phyloP scores from a whole-genome alignment of 2,113 vertebrate genomes.

The Pteropus alecto region DNA sequence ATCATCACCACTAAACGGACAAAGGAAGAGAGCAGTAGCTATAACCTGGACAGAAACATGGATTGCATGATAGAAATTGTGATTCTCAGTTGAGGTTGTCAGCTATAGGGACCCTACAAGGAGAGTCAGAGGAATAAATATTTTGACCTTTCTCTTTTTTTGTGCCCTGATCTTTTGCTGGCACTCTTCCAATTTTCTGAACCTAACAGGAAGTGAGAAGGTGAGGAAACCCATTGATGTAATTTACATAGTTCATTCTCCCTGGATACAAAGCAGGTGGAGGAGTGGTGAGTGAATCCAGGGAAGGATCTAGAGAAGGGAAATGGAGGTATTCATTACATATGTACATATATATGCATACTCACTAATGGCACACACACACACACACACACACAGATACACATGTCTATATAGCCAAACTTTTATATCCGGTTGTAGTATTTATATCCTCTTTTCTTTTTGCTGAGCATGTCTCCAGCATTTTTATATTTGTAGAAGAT shows the following conservation, averaged over 20 bases:
- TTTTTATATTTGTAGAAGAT: conserved; percentile 20
- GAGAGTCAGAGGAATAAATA: conserved; percentile 7
- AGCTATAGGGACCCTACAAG: not conserved
- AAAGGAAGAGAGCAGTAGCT: not conserved
- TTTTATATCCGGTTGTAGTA: not conserved
- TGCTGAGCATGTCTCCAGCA: not conserved
- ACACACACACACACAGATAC: not conserved
- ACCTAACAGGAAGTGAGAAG: not conserved
- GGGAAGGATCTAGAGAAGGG: not conserved
- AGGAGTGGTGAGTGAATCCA: not conserved
- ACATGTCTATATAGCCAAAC: not conserved
- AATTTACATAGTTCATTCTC: not conserved
- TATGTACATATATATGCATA: not conserved
- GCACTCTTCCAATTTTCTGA: not conserved
- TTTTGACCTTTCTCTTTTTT: not conserved
- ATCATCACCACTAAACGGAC: not conserved
- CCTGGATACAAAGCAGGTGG: not conserved
- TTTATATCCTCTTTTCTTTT: not conserved
- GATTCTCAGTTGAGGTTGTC: conserved; percentile 29
- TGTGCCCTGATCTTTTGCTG: conserved; percentile 32
- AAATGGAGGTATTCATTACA: not conserved
- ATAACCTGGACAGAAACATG: not conserved
- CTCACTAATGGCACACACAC: not conserved
- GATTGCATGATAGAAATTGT: conserved; percentile 24
- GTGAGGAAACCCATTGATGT: not conserved